Base-by-base conservation (phyloP, 2,888 invertebrate species). In the Clostera curtula region DNA sequence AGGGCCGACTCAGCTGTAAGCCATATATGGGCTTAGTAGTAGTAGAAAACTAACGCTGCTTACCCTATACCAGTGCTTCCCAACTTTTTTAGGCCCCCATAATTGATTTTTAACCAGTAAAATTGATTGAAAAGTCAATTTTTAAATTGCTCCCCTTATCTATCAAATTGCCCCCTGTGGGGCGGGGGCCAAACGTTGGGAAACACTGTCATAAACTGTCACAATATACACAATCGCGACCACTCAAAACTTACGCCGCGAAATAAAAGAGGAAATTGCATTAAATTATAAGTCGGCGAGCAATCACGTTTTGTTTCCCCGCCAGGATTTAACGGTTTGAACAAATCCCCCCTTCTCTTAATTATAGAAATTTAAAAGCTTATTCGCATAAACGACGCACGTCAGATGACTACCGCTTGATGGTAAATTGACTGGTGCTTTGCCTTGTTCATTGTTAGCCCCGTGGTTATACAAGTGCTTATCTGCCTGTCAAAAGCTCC, bases 221-320 rank as follows among this genome's bases (percentile, higher is more conserved):
- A 24, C 16, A 8, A 13, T 18, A 12, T 3, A n/a, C 31, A 19
- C 35, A 17, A 14, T 27, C 60, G 65, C 67, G 43, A 4, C 25
- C 41, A 27, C 52, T 34, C 24, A 3, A 53, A 13, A 29, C 51
- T 60, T 40, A 35, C 12, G 34, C 59, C 61, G 31, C 34, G 48
- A 56, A 52, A 58, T 63, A 65, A 63, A 66, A 63, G 62, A 68
- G 72, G 64, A 72, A 76, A 80, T 80, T 79, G 82, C 79, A 80
- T 82, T 80, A 79, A 80, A 80, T 79, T 80, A 80, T 82, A 83
- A 83, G 77, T 79, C 77, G 70, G 59, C 71, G 67, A 75, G 77
- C 75, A 79, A 80, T 80, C 80, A 74, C 75, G 76, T 80, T 80
- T 80, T 80, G 79, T 80, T 77, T 77, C 69, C 67, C 65, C 59